phyloP scores from a whole-genome alignment of 2,797 vertebrate species.

The Falco novaeseelandiae region DNA sequence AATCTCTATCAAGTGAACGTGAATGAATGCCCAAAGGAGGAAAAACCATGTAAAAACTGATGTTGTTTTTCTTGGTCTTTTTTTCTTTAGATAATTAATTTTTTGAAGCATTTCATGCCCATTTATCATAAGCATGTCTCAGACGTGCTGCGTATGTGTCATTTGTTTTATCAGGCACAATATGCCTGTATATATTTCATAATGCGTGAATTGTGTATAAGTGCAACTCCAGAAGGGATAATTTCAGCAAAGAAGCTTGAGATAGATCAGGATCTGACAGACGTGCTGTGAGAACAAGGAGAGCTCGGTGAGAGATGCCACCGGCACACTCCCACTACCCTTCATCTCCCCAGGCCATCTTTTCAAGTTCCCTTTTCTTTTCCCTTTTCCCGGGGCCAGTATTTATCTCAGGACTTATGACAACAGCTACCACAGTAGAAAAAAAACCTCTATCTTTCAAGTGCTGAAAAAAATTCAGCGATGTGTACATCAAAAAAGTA shows the following conservation, averaged over 20 bases:
- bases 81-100: not conserved
- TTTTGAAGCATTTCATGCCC: not conserved
- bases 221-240: not conserved
- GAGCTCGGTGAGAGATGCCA: not conserved
- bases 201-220: not conserved
- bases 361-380: not conserved
- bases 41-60: not conserved
- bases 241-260: not conserved
- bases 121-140: not conserved
- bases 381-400: no score
- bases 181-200: not conserved
- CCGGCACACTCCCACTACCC: not conserved
- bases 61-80: not conserved
- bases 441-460: not conserved
- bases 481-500: not conserved
- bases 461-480: not conserved
- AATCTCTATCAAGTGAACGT: not conserved
- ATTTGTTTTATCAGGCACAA: not conserved
- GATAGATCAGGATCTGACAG: constrained; percentile 1
- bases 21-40: not conserved
- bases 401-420: not conserved
- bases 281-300: not conserved
- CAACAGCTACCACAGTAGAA: not conserved
- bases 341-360: not conserved
- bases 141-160: not conserved